Evolutionary conservation across 2,888 invertebrate genomes (phyloP).

Genomic region (Amaurobius ferox): DNA sequence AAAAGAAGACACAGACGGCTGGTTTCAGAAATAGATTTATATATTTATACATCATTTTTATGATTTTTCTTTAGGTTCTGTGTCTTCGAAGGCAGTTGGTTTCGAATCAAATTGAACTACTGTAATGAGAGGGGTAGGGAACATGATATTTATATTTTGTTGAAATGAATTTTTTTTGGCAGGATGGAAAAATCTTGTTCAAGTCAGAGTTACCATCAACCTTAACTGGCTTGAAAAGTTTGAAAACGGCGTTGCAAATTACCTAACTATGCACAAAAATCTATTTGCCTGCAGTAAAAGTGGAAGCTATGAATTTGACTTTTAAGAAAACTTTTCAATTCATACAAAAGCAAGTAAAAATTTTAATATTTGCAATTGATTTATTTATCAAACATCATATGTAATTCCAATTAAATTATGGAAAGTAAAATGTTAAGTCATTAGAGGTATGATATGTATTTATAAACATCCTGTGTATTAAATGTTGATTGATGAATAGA

Average conservation of each 20-base stretch:
- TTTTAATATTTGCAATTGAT: too few relatives aligned
- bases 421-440: too few relatives aligned
- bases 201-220: neutral
- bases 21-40: constrained; percentile 57
- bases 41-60: neutral
- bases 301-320: too few relatives aligned
- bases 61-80: constrained; percentile 10
- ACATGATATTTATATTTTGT: constrained; percentile 11
- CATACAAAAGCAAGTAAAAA: too few relatives aligned
- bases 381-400: too few relatives aligned
- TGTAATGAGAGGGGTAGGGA: constrained; percentile 65
- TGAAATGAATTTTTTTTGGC: neutral
- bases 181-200: neutral
- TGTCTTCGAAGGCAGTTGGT: constrained; percentile 51
- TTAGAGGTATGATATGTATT: too few relatives aligned
- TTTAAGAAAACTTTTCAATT: too few relatives aligned
- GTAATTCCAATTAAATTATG: too few relatives aligned
- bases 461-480: too few relatives aligned
- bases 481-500: too few relatives aligned
- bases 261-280: neutral
- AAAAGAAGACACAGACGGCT: constrained; percentile 67
- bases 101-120: constrained; percentile 69
- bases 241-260: neutral
- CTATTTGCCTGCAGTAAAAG: neutral
- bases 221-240: neutral